Evolutionary conservation across 1,140 invertebrate genomes (phyloP).

Genomic region (Aphelenchoides fujianensis): DNA sequence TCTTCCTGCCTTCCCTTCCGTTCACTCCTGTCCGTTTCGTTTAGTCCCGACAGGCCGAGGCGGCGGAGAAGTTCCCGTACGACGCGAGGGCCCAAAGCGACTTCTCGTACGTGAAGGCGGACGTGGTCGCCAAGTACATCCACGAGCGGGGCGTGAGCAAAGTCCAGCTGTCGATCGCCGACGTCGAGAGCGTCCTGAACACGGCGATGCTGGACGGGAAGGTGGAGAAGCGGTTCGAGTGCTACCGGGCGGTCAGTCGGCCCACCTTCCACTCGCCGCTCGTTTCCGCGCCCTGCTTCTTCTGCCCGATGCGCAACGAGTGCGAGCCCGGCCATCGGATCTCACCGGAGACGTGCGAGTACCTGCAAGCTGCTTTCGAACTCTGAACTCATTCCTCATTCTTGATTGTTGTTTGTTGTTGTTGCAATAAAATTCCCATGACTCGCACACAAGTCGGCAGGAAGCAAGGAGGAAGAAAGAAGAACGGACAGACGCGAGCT

Average conservation of each 20-base stretch:
- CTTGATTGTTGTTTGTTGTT: not conserved
- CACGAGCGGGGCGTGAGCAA: conserved; percentile 43
- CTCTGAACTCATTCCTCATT: conserved; percentile 22
- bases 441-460: too few species aligned
- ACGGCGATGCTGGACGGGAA: conserved; percentile 46
- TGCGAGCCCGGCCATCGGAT: conserved; percentile 41
- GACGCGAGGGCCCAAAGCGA: conserved; percentile 35
- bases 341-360: conserved; percentile 48
- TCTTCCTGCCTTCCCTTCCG: conserved; percentile 5
- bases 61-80: conserved; percentile 34
- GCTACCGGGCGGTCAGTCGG: conserved; percentile 31
- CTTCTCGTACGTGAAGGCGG: conserved; percentile 31
- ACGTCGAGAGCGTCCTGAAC: conserved; percentile 48
- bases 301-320: conserved; percentile 38
- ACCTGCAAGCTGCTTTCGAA: conserved; percentile 37
- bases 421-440: conserved; percentile 2
- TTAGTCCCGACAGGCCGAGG: conserved; percentile 20
- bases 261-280: conserved; percentile 21
- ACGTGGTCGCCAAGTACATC: conserved; percentile 44
- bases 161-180: conserved; percentile 27
- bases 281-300: conserved; percentile 46
- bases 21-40: conserved; percentile 24
- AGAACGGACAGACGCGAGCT: too few species aligned
- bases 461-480: too few species aligned
- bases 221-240: conserved; percentile 42